Percentiles rank a stretch among this genome's conserved stretches.
Conservation (phyloP, 2,888 invertebrate species). For the Lepidochitona cinerea region DNA sequence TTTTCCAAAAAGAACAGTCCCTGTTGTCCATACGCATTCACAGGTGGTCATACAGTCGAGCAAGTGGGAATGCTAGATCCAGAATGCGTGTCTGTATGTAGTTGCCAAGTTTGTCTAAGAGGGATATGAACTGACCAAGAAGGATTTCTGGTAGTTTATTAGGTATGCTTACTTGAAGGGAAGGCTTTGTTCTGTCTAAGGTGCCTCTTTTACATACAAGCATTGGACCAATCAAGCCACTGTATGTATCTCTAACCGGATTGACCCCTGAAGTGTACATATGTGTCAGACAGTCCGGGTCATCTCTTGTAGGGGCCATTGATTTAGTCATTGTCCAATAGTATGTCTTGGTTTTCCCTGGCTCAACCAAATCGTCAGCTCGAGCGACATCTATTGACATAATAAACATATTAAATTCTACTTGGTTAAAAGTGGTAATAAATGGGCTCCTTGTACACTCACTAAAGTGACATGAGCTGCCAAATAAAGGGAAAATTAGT, state of each 20-base stretch:
- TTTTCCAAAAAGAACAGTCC: too few relatives aligned
- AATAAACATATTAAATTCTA: background rate
- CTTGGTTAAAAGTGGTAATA: too few relatives aligned
- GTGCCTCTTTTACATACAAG: conserved; percentile 23
- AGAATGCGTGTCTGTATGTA: too few relatives aligned
- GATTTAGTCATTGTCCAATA: conserved; percentile 27
- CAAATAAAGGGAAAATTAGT: too few relatives aligned
- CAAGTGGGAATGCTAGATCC: too few relatives aligned
- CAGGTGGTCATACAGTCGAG: too few relatives aligned
- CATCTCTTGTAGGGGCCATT: conserved; percentile 25
- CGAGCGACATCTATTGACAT: background rate
- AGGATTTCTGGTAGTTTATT: too few relatives aligned
- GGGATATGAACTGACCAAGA: too few relatives aligned
- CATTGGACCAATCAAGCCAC: conserved; percentile 24
- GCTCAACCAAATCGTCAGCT: background rate
- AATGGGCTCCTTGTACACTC: too few relatives aligned
- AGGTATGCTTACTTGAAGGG: background rate
- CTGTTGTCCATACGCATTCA: too few relatives aligned
- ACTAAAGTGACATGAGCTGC: too few relatives aligned
- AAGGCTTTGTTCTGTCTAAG: background rate
- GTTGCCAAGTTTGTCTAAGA: too few relatives aligned
- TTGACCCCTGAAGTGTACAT: conserved; percentile 25
- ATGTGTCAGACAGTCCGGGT: conserved; percentile 27
- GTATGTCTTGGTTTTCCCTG: conserved; percentile 15
- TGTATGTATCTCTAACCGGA: conserved; percentile 18